Evolutionary conservation across 2,888 invertebrate genomes (phyloP), one percentile per base, ranked within the genome.

Genomic region (Mesoligia furuncula): DNA sequence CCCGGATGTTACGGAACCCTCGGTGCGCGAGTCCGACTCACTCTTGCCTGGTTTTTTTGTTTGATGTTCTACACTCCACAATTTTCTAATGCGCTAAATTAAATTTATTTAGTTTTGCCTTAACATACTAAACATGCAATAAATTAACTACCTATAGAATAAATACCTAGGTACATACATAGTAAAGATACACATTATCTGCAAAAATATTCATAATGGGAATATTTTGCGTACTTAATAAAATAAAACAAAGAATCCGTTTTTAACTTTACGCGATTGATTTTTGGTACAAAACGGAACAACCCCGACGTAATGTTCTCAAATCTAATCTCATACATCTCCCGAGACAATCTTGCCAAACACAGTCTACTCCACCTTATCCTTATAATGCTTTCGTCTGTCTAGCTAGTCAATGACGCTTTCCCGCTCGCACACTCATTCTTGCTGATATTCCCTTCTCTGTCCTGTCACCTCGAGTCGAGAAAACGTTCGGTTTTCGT

Each of bases 401-500:
- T 75, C 78, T 70, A 78, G 82, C 78, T 70, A 78, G 82, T 83
- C 81, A 80, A 81, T 81, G 75, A 57, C 74, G 75, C 78, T 80
- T 57, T 86, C 90, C 70, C 83, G 67, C 74, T 89, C 73, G 39
- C 77, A 64, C 90, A 45, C 13, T 72, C 51, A 80, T 79, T 83
- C 78, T 39, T 62, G n/a, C 17, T 59, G 42, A 84, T 86, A 73
- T 68, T 71, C 27, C 62, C 51, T 8, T 87, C 89, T 84, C 84
- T 75, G 70, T 81, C 77, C 84, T 75, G 70, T 80, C 77, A 62
- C 31, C 8, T 1, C 68, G 69, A 45, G 45, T 51, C 82, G 79
- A 81, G 79, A 79, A 77, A 84, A 73, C 78, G 72, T 86, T 89
- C 89, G 85, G 81, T 68, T 83, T 86, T 84, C 88, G 81, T 87